A percentile compares a stretch with the other conserved stretches of the same genome.
Evolutionary conservation across 2,797 vertebrate genomes (phyloP).

Genomic region (Amazona finschi): DNA sequence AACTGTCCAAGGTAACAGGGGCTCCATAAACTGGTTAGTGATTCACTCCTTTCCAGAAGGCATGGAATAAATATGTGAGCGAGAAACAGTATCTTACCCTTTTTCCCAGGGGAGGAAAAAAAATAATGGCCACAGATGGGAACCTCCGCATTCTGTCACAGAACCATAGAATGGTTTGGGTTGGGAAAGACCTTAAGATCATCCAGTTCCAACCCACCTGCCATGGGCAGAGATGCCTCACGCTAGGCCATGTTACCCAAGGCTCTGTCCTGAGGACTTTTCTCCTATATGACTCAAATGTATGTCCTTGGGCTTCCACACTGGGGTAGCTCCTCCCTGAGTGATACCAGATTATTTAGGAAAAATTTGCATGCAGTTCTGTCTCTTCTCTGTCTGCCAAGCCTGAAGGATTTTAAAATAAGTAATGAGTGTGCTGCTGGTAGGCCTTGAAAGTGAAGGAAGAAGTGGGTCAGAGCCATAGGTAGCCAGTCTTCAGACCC

Average conservation of each 20-base stretch:
- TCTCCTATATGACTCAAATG: not conserved
- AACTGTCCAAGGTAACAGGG: not conserved
- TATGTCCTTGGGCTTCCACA: not conserved
- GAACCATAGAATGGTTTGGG: not conserved
- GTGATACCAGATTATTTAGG: not conserved
- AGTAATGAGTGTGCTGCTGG: not conserved
- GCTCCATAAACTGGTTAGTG: not conserved
- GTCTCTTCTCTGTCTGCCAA: not conserved
- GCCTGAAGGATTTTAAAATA: not conserved
- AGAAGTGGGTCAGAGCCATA: not conserved
- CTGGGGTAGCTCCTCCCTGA: not conserved
- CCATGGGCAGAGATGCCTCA: not conserved
- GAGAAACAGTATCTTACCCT: not conserved
- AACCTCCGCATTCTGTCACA: not conserved
- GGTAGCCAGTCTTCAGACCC: not conserved
- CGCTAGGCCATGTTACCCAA: not conserved
- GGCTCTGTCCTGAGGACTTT: not conserved
- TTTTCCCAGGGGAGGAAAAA: not conserved
- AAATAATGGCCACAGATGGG: not conserved
- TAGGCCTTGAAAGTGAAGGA: not conserved
- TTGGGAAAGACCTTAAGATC: not conserved
- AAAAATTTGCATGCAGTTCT: constrained; percentile 4
- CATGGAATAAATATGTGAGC: not conserved
- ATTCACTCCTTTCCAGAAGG: not conserved
- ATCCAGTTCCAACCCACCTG: not conserved